Percentiles rank a stretch among this genome's conserved stretches.
These are phyloP conservation scores for Cyphomyrmex costatus DNA, from an alignment of 1,140 invertebrate species.

Conservation along the genomic window DNA sequence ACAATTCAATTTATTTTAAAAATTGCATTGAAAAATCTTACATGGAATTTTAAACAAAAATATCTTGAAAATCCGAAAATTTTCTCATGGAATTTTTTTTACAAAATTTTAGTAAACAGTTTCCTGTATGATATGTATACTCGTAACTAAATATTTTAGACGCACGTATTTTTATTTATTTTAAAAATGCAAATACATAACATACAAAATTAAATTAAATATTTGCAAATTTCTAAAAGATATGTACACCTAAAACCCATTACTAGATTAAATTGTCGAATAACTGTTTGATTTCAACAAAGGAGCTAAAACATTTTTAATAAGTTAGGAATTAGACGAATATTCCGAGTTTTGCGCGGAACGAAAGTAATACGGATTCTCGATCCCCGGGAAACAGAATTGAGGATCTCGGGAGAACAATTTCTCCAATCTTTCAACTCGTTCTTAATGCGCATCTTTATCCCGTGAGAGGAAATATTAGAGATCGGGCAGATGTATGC, in stretches of 20 bases:
- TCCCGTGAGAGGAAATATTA: constrained; percentile 30
- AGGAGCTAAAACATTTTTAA: constrained; percentile 10
- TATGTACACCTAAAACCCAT: neutral
- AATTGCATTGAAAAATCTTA: no score
- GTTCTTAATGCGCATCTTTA: constrained; percentile 50
- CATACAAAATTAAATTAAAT: no score
- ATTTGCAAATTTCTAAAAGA: neutral
- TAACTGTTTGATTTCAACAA: neutral
- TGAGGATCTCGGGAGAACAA: constrained; percentile 33
- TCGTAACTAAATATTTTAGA: neutral
- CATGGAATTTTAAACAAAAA: no score
- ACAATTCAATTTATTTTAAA: no score
- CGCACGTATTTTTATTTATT: neutral
- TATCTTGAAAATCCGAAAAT: no score
- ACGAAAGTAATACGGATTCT: constrained; percentile 10
- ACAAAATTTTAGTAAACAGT: no score
- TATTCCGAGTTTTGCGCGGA: neutral
- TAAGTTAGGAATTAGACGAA: constrained; percentile 27
- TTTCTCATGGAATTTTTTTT: no score
- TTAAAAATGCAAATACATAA: neutral
- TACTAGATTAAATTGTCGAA: neutral
- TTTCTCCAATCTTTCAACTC: constrained; percentile 40
- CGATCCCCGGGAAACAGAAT: neutral
- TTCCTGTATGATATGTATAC: neutral
- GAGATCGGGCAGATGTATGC: constrained; percentile 47